Base-by-base conservation (phyloP, 2,888 invertebrate genomes). In the Ophion ellenae region DNA sequence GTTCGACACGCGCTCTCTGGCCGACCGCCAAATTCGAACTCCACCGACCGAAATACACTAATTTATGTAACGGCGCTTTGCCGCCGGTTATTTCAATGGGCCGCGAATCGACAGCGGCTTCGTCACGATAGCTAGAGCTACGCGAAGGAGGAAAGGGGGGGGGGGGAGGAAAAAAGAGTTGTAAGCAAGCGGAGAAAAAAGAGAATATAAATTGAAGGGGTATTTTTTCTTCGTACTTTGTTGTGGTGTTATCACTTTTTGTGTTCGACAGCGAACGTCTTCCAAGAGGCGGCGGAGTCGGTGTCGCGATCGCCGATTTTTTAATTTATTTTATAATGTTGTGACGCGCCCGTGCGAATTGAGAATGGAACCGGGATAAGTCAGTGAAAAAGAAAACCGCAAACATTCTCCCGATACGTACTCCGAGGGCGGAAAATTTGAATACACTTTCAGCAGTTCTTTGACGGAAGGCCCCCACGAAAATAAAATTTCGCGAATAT, bases 31-130 rank as follows among this genome's bases (percentile, higher is more conserved):
- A 93, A 92, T 88, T 90, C 91, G 86, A 91, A 92, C 89, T 88
- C 20, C 88, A 75, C 74, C 89, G 89, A 90, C 92, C 90, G 89
- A 91, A 93, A 93, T 93, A 93, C 90, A 89, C 86, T 87, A 90
- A 92, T 93, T 93, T 93, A 93, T 91, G 91, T 93, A 93, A 93
- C 91, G 84, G 83, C 84, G 87, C 81, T 83, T 85, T 81, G 86
- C 47, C 47, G 87, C 81, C 87, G 84, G 88, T 89, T 86, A 75
- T 87, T 87, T 83, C 75, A 80, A 86, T 53, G 74, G 81, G 71
- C 74, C 28, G 59, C 78, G 74, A 74, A 66, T 64, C 57, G 47
- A 81, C 66, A 70, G 47, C 20, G 47, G 69, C 28, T 17, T 17
- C 83, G 83, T 66, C n/a, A 4, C n/a, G 17, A 64, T 36, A 24